Conservation (phyloP, 2,888 invertebrate species). For the Caenorhabditis sp. region DNA sequence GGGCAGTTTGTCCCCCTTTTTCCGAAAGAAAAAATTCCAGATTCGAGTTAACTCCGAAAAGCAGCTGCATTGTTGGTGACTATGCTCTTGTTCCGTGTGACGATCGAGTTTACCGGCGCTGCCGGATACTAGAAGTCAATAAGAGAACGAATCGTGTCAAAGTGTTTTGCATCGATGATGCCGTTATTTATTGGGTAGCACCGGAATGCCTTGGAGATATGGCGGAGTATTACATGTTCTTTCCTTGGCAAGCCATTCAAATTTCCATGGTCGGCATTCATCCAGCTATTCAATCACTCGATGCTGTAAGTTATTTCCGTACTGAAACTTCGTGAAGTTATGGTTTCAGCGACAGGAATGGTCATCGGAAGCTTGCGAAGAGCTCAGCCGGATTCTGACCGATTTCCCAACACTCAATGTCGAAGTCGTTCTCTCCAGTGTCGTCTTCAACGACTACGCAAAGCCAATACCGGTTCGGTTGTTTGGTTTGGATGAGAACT, state of each 20-base stretch:
- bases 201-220: slow-evolving; percentile 51
- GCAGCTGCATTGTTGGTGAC: slow-evolving; percentile 18
- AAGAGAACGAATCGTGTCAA: not conserved
- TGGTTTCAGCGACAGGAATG: slow-evolving; percentile 30
- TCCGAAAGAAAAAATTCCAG: no score
- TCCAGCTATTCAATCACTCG: slow-evolving; percentile 19
- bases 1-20: no score
- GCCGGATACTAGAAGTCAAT: slow-evolving; percentile 42
- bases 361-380: slow-evolving; percentile 28
- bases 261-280: slow-evolving; percentile 52
- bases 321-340: not conserved
- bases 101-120: slow-evolving; percentile 56
- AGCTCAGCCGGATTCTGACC: slow-evolving; percentile 29
- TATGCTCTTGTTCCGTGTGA: slow-evolving; percentile 67
- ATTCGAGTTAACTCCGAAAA: slow-evolving; percentile 43
- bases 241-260: slow-evolving; percentile 70
- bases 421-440: slow-evolving; percentile 36
- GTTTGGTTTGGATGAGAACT: slow-evolving; percentile 17
- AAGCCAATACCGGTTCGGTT: slow-evolving; percentile 32
- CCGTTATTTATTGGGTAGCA: slow-evolving; percentile 39
- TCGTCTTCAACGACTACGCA: slow-evolving; percentile 53
- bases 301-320: not conserved
- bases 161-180: slow-evolving; percentile 70
- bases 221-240: slow-evolving; percentile 50
- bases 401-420: slow-evolving; percentile 23